Evolutionary conservation across 2,888 invertebrate genomes (phyloP).

Genomic region (Andrena bicolor): DNA sequence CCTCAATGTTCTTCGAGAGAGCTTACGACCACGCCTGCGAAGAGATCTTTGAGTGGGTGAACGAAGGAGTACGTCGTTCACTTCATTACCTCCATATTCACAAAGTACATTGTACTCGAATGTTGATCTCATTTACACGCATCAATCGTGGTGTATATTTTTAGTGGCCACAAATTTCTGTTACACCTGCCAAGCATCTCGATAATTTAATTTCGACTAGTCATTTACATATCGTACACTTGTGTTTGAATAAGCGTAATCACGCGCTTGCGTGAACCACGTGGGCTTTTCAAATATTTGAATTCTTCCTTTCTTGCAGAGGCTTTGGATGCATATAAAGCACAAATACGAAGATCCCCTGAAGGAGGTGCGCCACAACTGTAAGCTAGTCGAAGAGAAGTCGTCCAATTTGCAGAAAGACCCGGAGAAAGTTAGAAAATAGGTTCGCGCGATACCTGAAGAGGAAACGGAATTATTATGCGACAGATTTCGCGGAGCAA

Average conservation of each 20-base stretch:
- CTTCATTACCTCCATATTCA: background rate
- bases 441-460: background rate
- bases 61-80: slow-evolving; percentile 80
- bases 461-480: background rate
- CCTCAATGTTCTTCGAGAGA: slow-evolving; percentile 85
- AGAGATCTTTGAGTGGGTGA: slow-evolving; percentile 82
- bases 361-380: background rate
- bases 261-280: too few relatives aligned
- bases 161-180: background rate
- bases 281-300: background rate
- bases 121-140: too few relatives aligned
- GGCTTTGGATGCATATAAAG: slow-evolving; percentile 77
- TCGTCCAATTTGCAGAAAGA: background rate
- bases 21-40: slow-evolving; percentile 83
- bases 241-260: too few relatives aligned
- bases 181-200: too few relatives aligned
- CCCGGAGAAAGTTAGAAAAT: background rate
- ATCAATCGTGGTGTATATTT: background rate
- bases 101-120: background rate
- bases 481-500: background rate
- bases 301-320: slow-evolving; percentile 52
- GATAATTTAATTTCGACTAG: too few relatives aligned
- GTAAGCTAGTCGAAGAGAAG: background rate
- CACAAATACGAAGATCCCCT: slow-evolving; percentile 67
- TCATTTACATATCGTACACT: too few relatives aligned